Evolutionary conservation across 2,888 invertebrate species (phyloP), one percentile per base, ranked within the genome.

Genomic region (Pachycephus smyrnensis): DNA sequence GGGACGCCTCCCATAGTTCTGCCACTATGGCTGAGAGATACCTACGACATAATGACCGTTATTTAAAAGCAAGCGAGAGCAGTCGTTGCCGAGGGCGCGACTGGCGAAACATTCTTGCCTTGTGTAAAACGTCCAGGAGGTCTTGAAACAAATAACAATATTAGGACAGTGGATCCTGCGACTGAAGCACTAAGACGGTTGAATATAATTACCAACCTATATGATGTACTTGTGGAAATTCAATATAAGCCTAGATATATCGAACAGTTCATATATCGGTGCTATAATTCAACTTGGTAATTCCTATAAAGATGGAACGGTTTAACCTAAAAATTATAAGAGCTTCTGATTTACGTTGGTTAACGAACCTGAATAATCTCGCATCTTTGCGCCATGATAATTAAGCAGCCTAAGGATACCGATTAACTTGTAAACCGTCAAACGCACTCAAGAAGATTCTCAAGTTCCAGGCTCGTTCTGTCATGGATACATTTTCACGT

Each of bases 41-140:
- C 76, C 80, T 82, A 77, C 80, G 82, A 84, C 80, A 79, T 89
- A 89, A 88, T 86, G 85, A 87, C 85, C 83, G 86, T 88, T 87
- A 88, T 88, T 88, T 88, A 86, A 87, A 87, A 86, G 82, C 81
- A 73, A 81, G 77, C 79, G 79, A 82, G 84, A 82, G 79, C 79
- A 81, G 76, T 80, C 81, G 80, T 86, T 76, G 83, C 82, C 83
- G 82, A 82, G 82, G 84, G 84, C 83, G 80, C 80, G 84, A 82
- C 83, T 76, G 83, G 80, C 76, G 79, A 82, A 84, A 85, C 82
- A 85, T 84, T 83, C 83, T 85, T 84, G 82, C 77, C 79, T 82
- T 81, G 82, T 80, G 80, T 81, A 79, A 85, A 86, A 82, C 82
- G 82, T 84, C 82, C 82, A 82, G 83, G 85, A 80, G 82, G 82